These are phyloP conservation scores for Columbina picui DNA, from an alignment of 2,113 vertebrate species.

Conservation along the genomic window DNA sequence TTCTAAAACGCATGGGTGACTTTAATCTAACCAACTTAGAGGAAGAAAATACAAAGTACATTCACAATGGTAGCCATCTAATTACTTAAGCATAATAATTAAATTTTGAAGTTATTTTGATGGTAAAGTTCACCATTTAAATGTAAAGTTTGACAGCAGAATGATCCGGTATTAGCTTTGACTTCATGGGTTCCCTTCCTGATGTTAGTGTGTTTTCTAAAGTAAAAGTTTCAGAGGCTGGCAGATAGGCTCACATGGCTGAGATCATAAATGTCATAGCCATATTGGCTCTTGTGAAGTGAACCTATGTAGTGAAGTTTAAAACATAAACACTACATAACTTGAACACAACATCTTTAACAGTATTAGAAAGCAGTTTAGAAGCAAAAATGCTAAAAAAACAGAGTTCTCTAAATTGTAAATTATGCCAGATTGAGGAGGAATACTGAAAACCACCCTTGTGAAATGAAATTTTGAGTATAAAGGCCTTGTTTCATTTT, in stretches of 20 bases:
- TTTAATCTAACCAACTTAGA: background rate
- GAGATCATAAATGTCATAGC: background rate
- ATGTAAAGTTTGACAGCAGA: background rate
- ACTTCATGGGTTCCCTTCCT: background rate
- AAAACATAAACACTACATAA: background rate
- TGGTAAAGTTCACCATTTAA: background rate
- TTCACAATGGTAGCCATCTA: background rate
- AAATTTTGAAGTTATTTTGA: background rate
- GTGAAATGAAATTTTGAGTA: background rate
- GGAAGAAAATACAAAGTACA: background rate
- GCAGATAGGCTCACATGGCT: background rate
- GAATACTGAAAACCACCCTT: background rate
- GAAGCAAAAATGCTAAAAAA: background rate
- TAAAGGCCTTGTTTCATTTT: background rate
- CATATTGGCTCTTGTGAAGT: background rate
- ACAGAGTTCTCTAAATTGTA: background rate
- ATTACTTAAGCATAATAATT: background rate
- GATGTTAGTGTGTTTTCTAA: background rate
- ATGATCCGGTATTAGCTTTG: background rate
- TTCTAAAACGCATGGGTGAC: background rate
- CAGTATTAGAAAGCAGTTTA: background rate
- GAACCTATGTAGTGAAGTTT: background rate
- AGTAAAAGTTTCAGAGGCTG: background rate
- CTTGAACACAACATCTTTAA: background rate
- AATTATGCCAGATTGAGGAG: background rate